phyloP scores from a whole-genome alignment of 2,113 vertebrate species.

The Sciurus niger region DNA sequence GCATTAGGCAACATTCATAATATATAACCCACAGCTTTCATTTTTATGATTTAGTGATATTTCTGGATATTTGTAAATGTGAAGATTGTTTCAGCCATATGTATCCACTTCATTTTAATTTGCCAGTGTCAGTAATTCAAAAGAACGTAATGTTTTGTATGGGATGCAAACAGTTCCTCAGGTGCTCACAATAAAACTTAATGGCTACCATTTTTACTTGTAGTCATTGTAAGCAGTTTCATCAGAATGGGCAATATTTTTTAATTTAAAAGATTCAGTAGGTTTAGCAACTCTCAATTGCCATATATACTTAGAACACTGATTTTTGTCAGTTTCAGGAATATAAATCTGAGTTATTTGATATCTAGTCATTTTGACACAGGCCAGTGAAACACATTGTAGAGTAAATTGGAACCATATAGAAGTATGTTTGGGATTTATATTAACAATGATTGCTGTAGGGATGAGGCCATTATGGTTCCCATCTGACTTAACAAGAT shows the following conservation, averaged over 20 bases:
- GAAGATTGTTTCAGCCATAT: slow-evolving; percentile 92
- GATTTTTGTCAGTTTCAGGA: slow-evolving; percentile 92
- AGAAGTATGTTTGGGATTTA: slow-evolving; percentile 91
- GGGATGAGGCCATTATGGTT: slow-evolving; percentile 95
- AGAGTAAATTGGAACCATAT: slow-evolving; percentile 89
- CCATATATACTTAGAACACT: slow-evolving; percentile 90
- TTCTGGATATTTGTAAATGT: slow-evolving; percentile 94
- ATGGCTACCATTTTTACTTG: slow-evolving; percentile 93
- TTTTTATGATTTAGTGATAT: slow-evolving; percentile 93
- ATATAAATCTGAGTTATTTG: slow-evolving; percentile 92
- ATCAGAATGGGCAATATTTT: slow-evolving; percentile 94
- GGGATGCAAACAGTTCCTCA: slow-evolving; percentile 91
- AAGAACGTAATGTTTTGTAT: slow-evolving; percentile 90
- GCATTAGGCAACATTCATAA: slow-evolving; percentile 92
- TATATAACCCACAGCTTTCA: slow-evolving; percentile 91
- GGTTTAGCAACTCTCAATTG: slow-evolving; percentile 89
- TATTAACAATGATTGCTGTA: slow-evolving; percentile 96
- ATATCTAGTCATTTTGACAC: slow-evolving; percentile 91
- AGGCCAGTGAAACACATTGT: slow-evolving; percentile 89
- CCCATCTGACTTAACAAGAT: slow-evolving; percentile 91
- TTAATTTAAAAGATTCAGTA: slow-evolving; percentile 93
- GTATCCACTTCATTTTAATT: slow-evolving; percentile 95
- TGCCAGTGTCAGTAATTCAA: slow-evolving; percentile 93
- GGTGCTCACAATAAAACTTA: slow-evolving; percentile 92
- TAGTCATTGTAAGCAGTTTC: slow-evolving; percentile 93